phyloP scores from a whole-genome alignment of 2,888 invertebrate genomes.

The Catocala nupta region DNA sequence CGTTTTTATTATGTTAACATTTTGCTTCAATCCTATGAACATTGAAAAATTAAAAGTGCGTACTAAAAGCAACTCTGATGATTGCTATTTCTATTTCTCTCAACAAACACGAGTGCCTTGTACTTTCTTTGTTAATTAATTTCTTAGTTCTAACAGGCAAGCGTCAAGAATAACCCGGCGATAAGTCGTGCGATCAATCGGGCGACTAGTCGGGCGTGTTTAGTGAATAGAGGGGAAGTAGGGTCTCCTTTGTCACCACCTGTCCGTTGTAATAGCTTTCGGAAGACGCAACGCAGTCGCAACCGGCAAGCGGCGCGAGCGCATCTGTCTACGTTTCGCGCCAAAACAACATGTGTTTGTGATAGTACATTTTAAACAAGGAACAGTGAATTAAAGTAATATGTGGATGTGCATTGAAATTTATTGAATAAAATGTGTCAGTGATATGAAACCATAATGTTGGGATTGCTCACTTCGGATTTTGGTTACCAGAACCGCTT shows the following conservation, averaged over 20 bases:
- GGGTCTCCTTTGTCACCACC: conserved; percentile 82
- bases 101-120: conserved; percentile 5
- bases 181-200: conserved; percentile 54
- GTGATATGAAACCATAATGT: conserved; percentile 61
- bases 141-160: conserved; percentile 15
- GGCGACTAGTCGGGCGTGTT: conserved; percentile 55
- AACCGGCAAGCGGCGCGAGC: conserved; percentile 69
- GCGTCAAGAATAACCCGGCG: conserved; percentile 38
- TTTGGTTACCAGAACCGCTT: conserved; percentile 78
- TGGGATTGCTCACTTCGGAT: conserved; percentile 79
- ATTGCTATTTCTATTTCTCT: conserved; percentile 11
- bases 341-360: conserved; percentile 68
- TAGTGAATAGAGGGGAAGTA: conserved; percentile 74
- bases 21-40: conserved; percentile 10
- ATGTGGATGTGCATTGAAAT: conserved; percentile 24
- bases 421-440: conserved; percentile 33
- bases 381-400: conserved; percentile 27
- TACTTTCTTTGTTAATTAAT: conserved; percentile 18
- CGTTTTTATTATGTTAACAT: conserved; percentile 13
- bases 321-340: conserved; percentile 80
- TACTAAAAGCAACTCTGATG: not conserved
- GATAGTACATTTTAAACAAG: conserved; percentile 42
- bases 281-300: conserved; percentile 77
- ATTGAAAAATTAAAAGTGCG: conserved; percentile 8
- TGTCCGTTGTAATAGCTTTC: conserved; percentile 81